A percentile compares a stretch with the other conserved stretches of the same genome.
Conservation (phyloP, 2,113 vertebrate species). For the Cygnus buccinator region DNA sequence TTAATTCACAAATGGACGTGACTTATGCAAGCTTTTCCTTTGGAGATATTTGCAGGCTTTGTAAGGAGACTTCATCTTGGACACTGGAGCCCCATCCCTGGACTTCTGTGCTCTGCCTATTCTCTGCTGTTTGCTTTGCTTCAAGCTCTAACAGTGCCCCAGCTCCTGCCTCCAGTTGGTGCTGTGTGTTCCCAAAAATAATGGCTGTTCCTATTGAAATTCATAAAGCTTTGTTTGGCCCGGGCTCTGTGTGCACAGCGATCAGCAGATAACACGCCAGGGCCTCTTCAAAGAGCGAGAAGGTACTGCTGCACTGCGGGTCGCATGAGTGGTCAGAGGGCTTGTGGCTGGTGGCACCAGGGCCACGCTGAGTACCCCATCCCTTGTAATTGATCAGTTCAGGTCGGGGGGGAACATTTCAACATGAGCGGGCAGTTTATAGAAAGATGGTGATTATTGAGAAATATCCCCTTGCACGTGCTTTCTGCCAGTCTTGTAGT, state of each 20-base stretch:
- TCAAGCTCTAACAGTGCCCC: neutral
- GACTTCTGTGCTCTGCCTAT: neutral
- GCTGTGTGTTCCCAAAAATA: neutral
- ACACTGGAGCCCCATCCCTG: neutral
- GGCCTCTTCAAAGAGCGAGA: fast-evolving
- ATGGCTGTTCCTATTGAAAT: neutral
- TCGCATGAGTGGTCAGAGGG: neutral
- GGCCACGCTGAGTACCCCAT: neutral
- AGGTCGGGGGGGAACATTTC: fast-evolving
- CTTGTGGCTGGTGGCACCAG: neutral
- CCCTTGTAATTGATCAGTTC: neutral
- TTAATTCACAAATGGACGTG: neutral
- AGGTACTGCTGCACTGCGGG: fast-evolving
- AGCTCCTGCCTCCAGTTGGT: neutral
- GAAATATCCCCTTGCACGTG: neutral
- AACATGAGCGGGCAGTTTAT: neutral
- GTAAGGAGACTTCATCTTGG: neutral
- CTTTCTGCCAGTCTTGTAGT: neutral
- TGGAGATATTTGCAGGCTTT: neutral
- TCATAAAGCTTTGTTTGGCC: neutral
- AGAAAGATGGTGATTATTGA: neutral
- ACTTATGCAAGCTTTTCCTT: neutral
- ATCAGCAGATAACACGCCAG: neutral
- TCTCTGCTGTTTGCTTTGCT: neutral
- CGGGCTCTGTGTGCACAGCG: neutral